These are phyloP conservation scores for Idaea straminata DNA, from an alignment of 2,888 invertebrate genomes.

Conservation along the genomic window DNA sequence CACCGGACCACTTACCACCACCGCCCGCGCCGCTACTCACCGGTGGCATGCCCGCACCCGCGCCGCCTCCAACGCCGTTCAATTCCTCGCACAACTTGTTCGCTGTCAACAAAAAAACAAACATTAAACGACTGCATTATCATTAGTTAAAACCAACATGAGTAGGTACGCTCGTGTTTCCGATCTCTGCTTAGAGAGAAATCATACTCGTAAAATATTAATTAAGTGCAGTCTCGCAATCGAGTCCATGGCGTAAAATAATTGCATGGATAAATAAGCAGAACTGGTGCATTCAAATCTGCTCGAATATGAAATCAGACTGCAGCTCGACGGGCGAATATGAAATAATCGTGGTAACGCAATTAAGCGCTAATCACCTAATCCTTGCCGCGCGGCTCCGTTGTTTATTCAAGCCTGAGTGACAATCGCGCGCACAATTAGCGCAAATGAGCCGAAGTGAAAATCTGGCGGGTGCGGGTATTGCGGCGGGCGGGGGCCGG, in stretches of 20 bases:
- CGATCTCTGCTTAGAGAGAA: constrained; percentile 16
- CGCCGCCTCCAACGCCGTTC: constrained; percentile 62
- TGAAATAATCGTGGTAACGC: constrained; percentile 77
- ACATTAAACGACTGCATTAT: not conserved
- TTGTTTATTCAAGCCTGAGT: constrained; percentile 80
- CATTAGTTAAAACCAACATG: constrained; percentile 3
- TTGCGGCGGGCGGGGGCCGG: constrained; percentile 28
- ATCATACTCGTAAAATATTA: constrained; percentile 25
- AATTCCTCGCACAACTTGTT: constrained; percentile 73
- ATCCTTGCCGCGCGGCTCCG: constrained; percentile 75
- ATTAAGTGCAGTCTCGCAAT: constrained; percentile 31
- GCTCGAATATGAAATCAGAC: constrained; percentile 70
- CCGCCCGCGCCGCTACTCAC: constrained; percentile 64
- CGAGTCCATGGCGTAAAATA: constrained; percentile 24
- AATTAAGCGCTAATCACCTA: constrained; percentile 79
- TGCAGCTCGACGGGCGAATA: constrained; percentile 66
- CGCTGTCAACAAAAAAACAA: constrained; percentile 48
- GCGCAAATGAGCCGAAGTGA: constrained; percentile 79
- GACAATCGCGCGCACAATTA: constrained; percentile 80
- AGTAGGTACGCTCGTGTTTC: constrained; percentile 4
- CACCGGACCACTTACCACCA: constrained; percentile 79
- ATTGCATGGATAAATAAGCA: constrained; percentile 42
- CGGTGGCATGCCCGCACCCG: constrained; percentile 56
- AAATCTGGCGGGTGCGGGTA: constrained; percentile 68
- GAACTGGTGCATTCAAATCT: constrained; percentile 66